phyloP scores from a whole-genome alignment of 1,140 invertebrate species.

The Bombus fervidus region DNA sequence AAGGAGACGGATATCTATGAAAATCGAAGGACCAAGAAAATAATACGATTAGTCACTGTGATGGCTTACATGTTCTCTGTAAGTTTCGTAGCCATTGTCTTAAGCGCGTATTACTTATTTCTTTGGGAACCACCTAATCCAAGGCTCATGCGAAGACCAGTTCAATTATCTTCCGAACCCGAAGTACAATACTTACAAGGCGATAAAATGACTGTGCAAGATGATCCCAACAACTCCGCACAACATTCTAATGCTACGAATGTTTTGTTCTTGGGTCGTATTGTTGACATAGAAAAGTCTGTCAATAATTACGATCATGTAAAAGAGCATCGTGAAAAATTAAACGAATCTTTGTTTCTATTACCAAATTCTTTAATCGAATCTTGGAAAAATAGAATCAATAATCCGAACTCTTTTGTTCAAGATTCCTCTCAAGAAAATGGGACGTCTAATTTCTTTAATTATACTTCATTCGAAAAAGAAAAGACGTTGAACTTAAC shows the following conservation, averaged over 20 bases:
- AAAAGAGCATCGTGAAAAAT: neutral
- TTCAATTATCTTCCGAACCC: slow-evolving; percentile 45
- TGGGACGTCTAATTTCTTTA: neutral
- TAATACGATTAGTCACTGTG: slow-evolving; percentile 89
- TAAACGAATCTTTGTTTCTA: slow-evolving; percentile 26
- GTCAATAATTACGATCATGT: neutral
- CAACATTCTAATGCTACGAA: neutral
- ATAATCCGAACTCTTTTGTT: neutral
- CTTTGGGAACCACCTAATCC: slow-evolving; percentile 89
- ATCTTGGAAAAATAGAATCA: neutral
- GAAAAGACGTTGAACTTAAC: neutral
- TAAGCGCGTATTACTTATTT: slow-evolving; percentile 93
- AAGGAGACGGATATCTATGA: slow-evolving; percentile 79
- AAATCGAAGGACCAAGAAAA: slow-evolving; percentile 81
- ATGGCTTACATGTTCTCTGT: slow-evolving; percentile 91
- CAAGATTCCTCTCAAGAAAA: neutral
- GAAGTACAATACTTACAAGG: slow-evolving; percentile 52
- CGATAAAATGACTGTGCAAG: neutral
- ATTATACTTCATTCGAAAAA: neutral
- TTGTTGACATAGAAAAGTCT: neutral
- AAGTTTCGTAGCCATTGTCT: slow-evolving; percentile 89
- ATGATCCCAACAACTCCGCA: too few relatives aligned
- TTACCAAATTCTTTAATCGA: slow-evolving; percentile 34
- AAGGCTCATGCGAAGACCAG: slow-evolving; percentile 57
- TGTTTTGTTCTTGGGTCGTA: slow-evolving; percentile 7